Evolutionary conservation across 2,797 vertebrate species (phyloP), one percentile per base, ranked within the genome.

Genomic region (Hylomyscus alleni): DNA sequence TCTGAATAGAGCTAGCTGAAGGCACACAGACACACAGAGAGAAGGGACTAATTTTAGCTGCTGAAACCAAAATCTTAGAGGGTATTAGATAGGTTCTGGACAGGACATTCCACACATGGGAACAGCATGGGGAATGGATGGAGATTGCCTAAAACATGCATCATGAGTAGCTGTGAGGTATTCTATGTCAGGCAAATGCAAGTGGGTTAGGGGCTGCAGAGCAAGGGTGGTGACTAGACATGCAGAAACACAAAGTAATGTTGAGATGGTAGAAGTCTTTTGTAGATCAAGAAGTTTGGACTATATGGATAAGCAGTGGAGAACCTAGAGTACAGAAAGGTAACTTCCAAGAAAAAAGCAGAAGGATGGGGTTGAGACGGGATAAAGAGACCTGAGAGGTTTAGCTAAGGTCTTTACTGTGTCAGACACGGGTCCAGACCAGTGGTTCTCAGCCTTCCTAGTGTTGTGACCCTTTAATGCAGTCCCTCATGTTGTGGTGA

Each of bases 1-100:
- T 73, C 40, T 88, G 52, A 54, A 7, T 15, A 86, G 73, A 67
- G 62, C 75, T 78, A 31, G 94, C 9, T 8, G 31, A 87, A 95
- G 47, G 69, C 47, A 73, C 47, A 84, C 65, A 67, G 44, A 89
- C 47, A 73, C 47, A 84, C 65, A 67, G 44, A 89, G 84, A 94
- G n/a, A 76, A 93, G 40, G 6, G n/a, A n/a, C 69, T 92, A 40
- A 24, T 31, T 95, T 81, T 91, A 91, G 75, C 29, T 58, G 26
- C 24, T 15, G 52, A 83, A 47, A 73, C 29, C 54, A 85, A 87
- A 87, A 88, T 62, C 76, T 62, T 72, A 84, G 31, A 72, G 29
- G 67, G 34, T n/a, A 1, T 47, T 3, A 13, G 29, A 26, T n/a
- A 56, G n/a, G 73, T 73, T 44, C 65, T 11, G n/a, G 22, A 58